Conservation (phyloP, 2,888 invertebrate genomes). For the Pteria penguin region DNA sequence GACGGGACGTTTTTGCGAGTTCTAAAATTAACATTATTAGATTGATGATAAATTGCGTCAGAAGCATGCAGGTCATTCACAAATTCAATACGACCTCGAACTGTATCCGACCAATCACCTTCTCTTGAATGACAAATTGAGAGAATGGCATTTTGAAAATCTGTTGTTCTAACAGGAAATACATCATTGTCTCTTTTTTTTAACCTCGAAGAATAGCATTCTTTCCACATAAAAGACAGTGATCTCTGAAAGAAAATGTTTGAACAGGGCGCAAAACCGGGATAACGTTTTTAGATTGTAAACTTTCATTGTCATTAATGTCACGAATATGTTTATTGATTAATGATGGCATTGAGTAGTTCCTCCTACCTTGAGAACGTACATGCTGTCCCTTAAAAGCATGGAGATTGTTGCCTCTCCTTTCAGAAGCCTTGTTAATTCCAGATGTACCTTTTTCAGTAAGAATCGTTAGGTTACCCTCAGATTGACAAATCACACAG, state of each 20-base stretch:
- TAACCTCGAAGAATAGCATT: neutral
- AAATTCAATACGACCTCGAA: slow-evolving; percentile 16
- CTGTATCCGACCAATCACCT: slow-evolving; percentile 57
- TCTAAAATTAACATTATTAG: slow-evolving; percentile 20
- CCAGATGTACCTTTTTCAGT: neutral
- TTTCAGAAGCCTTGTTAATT: neutral
- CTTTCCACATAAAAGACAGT: neutral
- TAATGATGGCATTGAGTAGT: neutral
- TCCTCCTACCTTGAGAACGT: neutral
- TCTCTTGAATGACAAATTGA: slow-evolving; percentile 20
- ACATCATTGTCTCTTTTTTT: neutral
- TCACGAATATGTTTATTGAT: neutral
- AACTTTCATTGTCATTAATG: neutral
- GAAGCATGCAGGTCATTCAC: slow-evolving; percentile 30
- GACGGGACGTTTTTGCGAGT: neutral
- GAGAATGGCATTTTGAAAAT: slow-evolving; percentile 32
- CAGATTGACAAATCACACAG: neutral
- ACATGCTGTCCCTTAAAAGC: neutral
- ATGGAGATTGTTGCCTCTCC: neutral
- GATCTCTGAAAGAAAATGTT: neutral
- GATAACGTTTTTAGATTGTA: neutral
- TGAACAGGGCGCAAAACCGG: neutral
- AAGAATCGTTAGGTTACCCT: neutral
- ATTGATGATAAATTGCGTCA: slow-evolving; percentile 38
- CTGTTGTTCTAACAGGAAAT: slow-evolving; percentile 32